Percentiles rank a stretch among this genome's conserved stretches.
phyloP scores from a whole-genome alignment of 2,113 vertebrate genomes.

The Climacteris rufus region DNA sequence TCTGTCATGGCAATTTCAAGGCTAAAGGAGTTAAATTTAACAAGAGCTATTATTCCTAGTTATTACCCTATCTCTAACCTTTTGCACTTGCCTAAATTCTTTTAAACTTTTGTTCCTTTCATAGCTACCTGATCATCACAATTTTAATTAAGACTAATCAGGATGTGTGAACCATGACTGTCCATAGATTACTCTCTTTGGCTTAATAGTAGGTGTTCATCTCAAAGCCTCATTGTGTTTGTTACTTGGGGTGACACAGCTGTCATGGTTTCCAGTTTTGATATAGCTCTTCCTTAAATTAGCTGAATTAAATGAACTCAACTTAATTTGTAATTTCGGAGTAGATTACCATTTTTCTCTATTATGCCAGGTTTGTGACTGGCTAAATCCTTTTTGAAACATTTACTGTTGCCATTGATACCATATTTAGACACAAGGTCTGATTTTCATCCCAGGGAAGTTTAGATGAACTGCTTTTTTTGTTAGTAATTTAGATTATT shows the following conservation, averaged over 20 bases:
- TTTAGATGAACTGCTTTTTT: constrained; percentile 3
- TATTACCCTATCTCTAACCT: constrained; percentile 7
- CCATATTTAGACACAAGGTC: neutral
- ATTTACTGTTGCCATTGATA: neutral
- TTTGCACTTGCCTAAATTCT: constrained; percentile 3
- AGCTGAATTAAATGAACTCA: neutral
- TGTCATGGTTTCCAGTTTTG: neutral
- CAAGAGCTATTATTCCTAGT: constrained; percentile 32
- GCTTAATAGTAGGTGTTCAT: neutral
- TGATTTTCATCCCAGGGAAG: neutral
- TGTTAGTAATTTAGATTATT: neutral
- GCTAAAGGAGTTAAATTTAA: constrained; percentile 45
- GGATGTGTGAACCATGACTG: neutral
- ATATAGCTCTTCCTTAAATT: neutral
- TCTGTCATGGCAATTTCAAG: constrained; percentile 53
- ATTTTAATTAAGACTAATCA: constrained; percentile 45
- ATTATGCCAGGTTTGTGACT: neutral
- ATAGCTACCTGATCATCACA: neutral
- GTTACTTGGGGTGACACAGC: neutral
- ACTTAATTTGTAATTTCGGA: neutral
- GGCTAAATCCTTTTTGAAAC: neutral
- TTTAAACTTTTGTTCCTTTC: constrained; percentile 11
- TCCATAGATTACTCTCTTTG: neutral
- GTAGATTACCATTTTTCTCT: neutral
- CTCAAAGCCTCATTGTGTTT: neutral